Evolutionary conservation across 2,888 invertebrate species (phyloP).

Genomic region (Sepiola atlantica): DNA sequence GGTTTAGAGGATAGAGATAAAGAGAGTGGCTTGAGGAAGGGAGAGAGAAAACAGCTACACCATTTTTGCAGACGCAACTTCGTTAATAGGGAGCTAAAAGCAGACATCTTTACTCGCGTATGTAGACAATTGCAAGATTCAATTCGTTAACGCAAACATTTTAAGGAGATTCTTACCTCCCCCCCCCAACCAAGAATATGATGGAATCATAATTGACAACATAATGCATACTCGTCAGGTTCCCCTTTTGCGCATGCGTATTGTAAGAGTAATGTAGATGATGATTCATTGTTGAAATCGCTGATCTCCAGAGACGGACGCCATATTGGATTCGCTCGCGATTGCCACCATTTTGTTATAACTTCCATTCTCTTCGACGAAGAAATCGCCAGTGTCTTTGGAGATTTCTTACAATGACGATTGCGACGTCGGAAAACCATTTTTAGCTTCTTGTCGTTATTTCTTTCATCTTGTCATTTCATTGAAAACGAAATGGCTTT

Average conservation of each 20-base stretch:
- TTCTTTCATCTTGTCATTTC: background rate
- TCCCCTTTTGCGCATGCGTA: background rate
- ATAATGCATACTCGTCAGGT: background rate
- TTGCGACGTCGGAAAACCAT: background rate
- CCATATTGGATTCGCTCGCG: background rate
- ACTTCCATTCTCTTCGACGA: background rate
- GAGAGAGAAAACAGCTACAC: background rate
- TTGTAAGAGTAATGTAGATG: background rate
- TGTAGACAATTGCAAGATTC: background rate
- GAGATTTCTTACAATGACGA: background rate
- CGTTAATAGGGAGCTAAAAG: background rate
- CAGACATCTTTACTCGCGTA: background rate
- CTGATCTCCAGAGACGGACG: background rate
- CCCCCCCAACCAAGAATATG: background rate
- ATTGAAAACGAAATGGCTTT: background rate
- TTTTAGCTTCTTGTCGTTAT: background rate
- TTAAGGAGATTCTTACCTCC: background rate
- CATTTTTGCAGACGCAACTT: background rate
- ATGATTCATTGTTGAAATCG: constrained; percentile 14
- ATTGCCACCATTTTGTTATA: background rate
- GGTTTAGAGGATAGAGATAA: no score
- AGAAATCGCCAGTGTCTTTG: constrained; percentile 32
- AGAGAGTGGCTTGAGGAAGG: no score
- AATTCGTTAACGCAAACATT: background rate
- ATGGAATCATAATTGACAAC: background rate